Base-by-base conservation (phyloP, 2,113 vertebrate species). In the Lampris incognitus region DNA sequence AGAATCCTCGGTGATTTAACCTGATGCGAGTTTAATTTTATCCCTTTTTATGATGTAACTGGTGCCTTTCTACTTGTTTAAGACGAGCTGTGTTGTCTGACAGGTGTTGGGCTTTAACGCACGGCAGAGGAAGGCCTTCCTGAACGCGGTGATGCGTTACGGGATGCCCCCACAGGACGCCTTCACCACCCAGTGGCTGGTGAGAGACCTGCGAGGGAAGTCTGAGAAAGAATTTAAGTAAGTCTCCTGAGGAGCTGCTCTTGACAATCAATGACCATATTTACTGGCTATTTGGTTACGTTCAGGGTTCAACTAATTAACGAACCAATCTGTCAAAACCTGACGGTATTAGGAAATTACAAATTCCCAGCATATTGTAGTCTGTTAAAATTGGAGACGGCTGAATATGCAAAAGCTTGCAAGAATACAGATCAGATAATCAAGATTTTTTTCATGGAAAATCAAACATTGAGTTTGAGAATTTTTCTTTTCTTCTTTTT, bases 101-200 rank as follows among this genome's bases (percentile, higher is more conserved):
- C 67, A 99, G 97, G 97, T 99, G 41, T 86, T 99, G 89, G 98
- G 97, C 74, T 99, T 99, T 91, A 99, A 99, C 2, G 97, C 97
- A 40, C 96, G 98, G 5, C 98, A 99, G 89, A 94, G 98, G 85
- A 99, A 99, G 90, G 98, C 98, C 37, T 99, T 99, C 94, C 94
- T 99, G 82, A 99, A 99, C 69, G 98, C 97, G 36, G 98, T 99
- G 87, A 99, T 99, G 97, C 96, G 98, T 78, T 99, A 99, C 52
- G 98, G 98, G 77, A 99, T 99, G 98, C 98, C 98, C 10, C 98
- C 98, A 39, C 97, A 99, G 93, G 98, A 99, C 88, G 97, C 97
- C 52, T 99, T 99, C 76, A 99, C 97, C 80, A 98, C 97, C 59
- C 97, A 99, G 85, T 99, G 98, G 98, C 96, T 99, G 63, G 98